Evolutionary conservation across 53 echinoderm and acorn worm species (phyloP).

Genomic region (Hippasteria phrygiana): DNA sequence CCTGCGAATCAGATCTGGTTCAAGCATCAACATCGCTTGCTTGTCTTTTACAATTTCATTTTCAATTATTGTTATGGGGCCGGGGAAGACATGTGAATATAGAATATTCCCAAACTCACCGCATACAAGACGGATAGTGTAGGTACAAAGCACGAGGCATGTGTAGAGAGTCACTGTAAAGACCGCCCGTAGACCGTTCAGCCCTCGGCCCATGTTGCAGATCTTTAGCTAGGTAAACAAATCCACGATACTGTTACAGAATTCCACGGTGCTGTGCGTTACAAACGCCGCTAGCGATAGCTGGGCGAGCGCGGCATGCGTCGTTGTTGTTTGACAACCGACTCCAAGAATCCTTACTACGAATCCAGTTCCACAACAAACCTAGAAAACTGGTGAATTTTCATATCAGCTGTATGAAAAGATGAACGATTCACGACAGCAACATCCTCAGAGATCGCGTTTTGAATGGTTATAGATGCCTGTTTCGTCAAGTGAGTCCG

Average conservation of each 20-base stretch:
- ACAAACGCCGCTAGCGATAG: constrained; percentile 23
- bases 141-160: constrained; percentile 4
- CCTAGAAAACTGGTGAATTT: constrained; percentile 9
- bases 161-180: constrained; percentile 44
- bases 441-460: neutral
- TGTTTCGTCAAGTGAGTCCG: neutral
- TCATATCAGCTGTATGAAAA: neutral
- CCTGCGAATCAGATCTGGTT: too few relatives aligned
- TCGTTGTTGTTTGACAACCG: neutral
- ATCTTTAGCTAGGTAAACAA: constrained; percentile 67
- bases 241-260: constrained; percentile 54
- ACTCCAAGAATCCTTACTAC: neutral
- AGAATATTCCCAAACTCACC: constrained; percentile 33
- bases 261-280: constrained; percentile 13
- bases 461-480: neutral
- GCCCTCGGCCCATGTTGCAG: constrained; percentile 26
- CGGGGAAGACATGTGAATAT: neutral
- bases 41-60: too few relatives aligned
- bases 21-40: too few relatives aligned
- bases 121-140: constrained; percentile 41
- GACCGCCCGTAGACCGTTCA: constrained; percentile 53
- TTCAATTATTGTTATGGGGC: too few relatives aligned
- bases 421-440: neutral
- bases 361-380: neutral
- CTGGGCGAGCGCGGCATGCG: neutral